Evolutionary conservation across 2,797 vertebrate genomes (phyloP), one percentile per base, ranked within the genome.

Genomic region (Chloroceryle amazona): DNA sequence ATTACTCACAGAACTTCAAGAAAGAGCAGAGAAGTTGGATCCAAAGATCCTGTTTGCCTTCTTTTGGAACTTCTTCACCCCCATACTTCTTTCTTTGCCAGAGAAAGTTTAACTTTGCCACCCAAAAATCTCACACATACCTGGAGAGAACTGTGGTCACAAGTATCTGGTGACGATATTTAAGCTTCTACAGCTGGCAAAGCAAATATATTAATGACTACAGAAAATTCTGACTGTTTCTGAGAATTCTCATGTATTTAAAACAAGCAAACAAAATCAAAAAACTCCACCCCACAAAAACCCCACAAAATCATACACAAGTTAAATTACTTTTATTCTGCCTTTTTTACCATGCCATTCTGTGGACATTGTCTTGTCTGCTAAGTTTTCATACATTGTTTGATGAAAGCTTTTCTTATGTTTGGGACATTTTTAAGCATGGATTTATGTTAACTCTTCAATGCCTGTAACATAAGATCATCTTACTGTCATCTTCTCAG

Each of bases 351-450:
- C 6, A 25, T 8, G 28, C 23, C 23, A 11, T 41, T 58, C 26
- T 66, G 55, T 35, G 13, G 86, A 31, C 0, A 0, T 13, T 58
- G 33, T 10, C 23, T 68, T 1, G 0, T n/a, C 70, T 72, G 16
- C 18, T 22, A 46, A 10, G 23, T 79, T 92, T 72, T 92, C 23
- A 23, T 33, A 3, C 4, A 31, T 26, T 51, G 0, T 49, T n/a
- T 68, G 51, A 65, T 16, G 12, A 63, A 76, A 85, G 41, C 18
- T 84, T 60, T 60, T 79, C 57, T 75, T 49, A 52, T 4, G 17
- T 31, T 60, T 37, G 25, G 11, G 42, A 39, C 15, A 57, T 62
- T 89, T 90, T 81, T 26, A 75, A 70, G 35, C 13, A 39, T 22
- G 7, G 49, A 67, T 31, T 51, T 42, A 41, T 2, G 5, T 35